phyloP scores from a whole-genome alignment of 92 coral and sea anemone genomes.

The Muricea muricata region DNA sequence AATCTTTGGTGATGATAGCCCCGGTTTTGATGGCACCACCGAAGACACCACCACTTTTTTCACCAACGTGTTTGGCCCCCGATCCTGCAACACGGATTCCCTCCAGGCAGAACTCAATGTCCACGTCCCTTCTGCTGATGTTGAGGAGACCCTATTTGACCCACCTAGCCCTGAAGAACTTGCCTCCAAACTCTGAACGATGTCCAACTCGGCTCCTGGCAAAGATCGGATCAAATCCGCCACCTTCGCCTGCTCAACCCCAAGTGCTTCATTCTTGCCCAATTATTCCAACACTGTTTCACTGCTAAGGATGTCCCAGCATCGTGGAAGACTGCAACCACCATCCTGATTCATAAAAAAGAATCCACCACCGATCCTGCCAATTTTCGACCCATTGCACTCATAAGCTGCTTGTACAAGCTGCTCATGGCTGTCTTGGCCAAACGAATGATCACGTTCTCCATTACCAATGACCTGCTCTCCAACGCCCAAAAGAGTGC shows the following conservation, averaged over 20 bases:
- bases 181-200: too few relatives aligned
- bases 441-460: too few relatives aligned
- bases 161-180: too few relatives aligned
- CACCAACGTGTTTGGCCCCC: not conserved
- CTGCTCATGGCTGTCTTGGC: too few relatives aligned
- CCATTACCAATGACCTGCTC: too few relatives aligned
- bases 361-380: not conserved
- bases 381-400: conserved; percentile 17
- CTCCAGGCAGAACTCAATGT: not conserved
- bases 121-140: not conserved
- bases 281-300: not conserved
- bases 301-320: not conserved
- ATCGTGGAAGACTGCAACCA: conserved; percentile 17
- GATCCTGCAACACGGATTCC: not conserved
- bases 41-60: not conserved
- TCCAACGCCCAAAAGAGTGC: too few relatives aligned
- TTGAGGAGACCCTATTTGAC: not conserved
- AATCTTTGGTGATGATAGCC: not conserved
- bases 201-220: too few relatives aligned
- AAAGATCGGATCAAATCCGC: too few relatives aligned
- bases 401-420: too few relatives aligned
- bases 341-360: conserved; percentile 1
- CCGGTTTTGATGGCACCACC: not conserved
- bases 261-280: not conserved
- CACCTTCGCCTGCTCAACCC: too few relatives aligned